Evolutionary conservation across 1,140 invertebrate genomes (phyloP), one percentile per base, ranked within the genome.

Genomic region (Pogonognathellus flavescens): DNA sequence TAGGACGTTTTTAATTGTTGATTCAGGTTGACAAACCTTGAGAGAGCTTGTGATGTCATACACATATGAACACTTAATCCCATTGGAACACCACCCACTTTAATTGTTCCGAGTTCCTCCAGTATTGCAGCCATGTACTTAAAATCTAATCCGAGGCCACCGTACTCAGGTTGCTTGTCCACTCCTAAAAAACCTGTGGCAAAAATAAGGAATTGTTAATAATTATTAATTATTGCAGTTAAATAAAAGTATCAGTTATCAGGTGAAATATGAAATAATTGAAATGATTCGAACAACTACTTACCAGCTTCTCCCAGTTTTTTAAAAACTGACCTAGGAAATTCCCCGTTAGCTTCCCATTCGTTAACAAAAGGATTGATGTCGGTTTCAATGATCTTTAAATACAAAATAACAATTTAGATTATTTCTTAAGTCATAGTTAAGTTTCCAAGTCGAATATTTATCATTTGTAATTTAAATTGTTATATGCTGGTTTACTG

Each of bases 331-430:
- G 91, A 84, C 88, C 93, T 91, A 7, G 93, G 93, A 90, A 92
- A 93, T 66, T 88, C 86, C 59, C 90, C 89, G 41, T 90, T 89
- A 57, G 87, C 89, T 88, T 94, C 93, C 93, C 93, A 94, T 88
- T 92, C 88, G 88, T 93, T 92, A 20, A 93, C 92, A 90, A 90
- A 90, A 20, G 93, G 93, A 90, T 94, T 93, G 49, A 94, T 93
- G 22, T 94, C 92, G 81, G 90, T 90, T 16, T 93, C 92, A 86
- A 94, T 93, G 14, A 93, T 88, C 88, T 89, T 50, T 10, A 84
- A 70, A 4, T 9, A 76, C 14, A 62, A n/a, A 9, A 62, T 6
- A 60, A 60, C n/a, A 52, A 72, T 16, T 52, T 81, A 18, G 5
- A 50, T 59, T 25, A 80, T 11, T 10, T 8, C 13, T 6, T 57